Conservation (phyloP, 64 coral and sea anemone genomes). For the Porites australiensis region DNA sequence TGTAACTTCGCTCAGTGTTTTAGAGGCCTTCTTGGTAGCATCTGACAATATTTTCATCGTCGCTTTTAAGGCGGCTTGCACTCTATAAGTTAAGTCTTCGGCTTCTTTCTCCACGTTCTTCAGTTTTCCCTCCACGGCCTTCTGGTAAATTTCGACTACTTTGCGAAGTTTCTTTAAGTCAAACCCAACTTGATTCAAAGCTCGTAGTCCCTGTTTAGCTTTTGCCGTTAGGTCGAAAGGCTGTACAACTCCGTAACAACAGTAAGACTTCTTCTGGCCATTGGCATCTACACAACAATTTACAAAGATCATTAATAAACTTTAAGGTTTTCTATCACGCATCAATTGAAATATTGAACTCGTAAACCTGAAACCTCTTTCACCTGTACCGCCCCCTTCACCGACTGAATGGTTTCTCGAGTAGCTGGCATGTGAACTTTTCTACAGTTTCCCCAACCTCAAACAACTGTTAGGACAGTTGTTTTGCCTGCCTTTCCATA, state of each 20-base stretch:
- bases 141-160: slow-evolving; percentile 8
- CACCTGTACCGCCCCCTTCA: no score
- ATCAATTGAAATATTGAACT: no score
- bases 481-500: no score
- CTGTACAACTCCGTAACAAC: slow-evolving; percentile 18
- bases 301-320: no score
- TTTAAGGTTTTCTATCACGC: no score
- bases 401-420: no score
- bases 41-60: slow-evolving; percentile 58
- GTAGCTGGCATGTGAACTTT: no score
- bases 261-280: slow-evolving; percentile 28
- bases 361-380: no score
- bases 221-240: slow-evolving; percentile 39
- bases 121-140: slow-evolving; percentile 41
- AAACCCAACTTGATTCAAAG: slow-evolving; percentile 27
- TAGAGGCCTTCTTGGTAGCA: slow-evolving; percentile 49
- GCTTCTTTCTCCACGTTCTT: slow-evolving; percentile 62
- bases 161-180: slow-evolving; percentile 13
- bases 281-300: neutral
- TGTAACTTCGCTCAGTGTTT: slow-evolving; percentile 65
- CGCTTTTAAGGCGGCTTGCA: slow-evolving; percentile 42
- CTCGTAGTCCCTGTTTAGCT: slow-evolving; percentile 28
- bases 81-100: slow-evolving; percentile 61
- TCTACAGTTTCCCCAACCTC: no score
- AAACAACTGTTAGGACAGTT: no score